A percentile compares a stretch with the other conserved stretches of the same genome.
These are phyloP conservation scores for Drosophila sordidula DNA, from an alignment of 2,888 invertebrate genomes.

Conservation along the genomic window DNA sequence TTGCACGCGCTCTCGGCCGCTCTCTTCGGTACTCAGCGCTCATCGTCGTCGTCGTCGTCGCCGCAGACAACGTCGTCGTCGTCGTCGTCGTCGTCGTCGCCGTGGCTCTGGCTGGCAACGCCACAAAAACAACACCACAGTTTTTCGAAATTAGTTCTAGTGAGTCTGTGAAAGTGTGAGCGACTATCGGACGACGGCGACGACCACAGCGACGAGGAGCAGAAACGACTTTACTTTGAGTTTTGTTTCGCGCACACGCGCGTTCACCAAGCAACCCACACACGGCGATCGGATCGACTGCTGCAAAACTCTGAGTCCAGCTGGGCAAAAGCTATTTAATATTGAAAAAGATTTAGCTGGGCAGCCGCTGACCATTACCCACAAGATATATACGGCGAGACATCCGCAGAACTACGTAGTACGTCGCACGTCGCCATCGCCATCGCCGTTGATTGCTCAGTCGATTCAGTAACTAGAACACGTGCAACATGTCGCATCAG, in stretches of 20 bases:
- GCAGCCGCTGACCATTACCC: background rate
- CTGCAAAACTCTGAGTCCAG: slow-evolving; percentile 3
- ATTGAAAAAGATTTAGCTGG: slow-evolving; percentile 3
- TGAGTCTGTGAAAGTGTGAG: slow-evolving; percentile 84
- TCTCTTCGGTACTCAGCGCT: slow-evolving; percentile 56
- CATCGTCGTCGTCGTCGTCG: slow-evolving; percentile 39
- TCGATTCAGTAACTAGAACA: slow-evolving; percentile 37
- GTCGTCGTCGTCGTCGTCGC: slow-evolving; percentile 16
- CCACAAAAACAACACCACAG: slow-evolving; percentile 82
- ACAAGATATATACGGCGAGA: background rate
- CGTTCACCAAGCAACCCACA: slow-evolving; percentile 35
- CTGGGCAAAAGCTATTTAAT: slow-evolving; percentile 26
- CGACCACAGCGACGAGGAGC: slow-evolving; percentile 44
- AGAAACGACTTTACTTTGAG: slow-evolving; percentile 47
- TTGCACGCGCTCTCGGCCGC: slow-evolving; percentile 37
- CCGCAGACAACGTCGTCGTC: slow-evolving; percentile 18
- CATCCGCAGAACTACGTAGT: slow-evolving; percentile 5
- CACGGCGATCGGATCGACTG: slow-evolving; percentile 25
- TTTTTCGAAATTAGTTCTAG: slow-evolving; percentile 83
- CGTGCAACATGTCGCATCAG: slow-evolving; percentile 84
- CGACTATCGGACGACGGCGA: slow-evolving; percentile 67
- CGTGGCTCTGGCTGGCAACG: slow-evolving; percentile 46
- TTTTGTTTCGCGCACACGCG: slow-evolving; percentile 52
- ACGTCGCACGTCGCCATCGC: slow-evolving; percentile 10
- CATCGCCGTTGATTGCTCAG: slow-evolving; percentile 23